Conservation (phyloP, 1,140 invertebrate species). For the Cylas formicarius region DNA sequence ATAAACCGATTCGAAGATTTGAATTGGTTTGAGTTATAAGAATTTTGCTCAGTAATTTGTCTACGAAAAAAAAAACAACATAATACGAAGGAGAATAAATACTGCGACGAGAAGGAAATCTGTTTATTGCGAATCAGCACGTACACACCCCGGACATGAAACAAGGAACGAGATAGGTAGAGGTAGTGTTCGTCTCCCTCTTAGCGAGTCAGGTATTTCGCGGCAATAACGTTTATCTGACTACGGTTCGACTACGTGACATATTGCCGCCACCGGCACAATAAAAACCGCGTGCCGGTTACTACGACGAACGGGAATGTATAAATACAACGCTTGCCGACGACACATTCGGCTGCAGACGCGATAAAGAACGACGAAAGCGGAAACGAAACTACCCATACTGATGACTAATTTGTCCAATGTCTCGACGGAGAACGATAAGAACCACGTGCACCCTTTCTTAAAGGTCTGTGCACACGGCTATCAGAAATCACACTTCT, state of each 20-base stretch:
- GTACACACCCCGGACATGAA: no score
- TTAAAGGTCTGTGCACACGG: no score
- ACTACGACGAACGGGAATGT: conserved; percentile 4
- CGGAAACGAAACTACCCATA: conserved; percentile 18
- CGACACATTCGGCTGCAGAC: conserved; percentile 3
- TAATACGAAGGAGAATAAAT: no score
- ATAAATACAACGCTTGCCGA: conserved; percentile 1
- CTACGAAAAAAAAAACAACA: no score
- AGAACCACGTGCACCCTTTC: conserved; percentile 21
- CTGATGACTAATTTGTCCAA: conserved; percentile 25
- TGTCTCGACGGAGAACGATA: conserved; percentile 21
- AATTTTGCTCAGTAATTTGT: no score
- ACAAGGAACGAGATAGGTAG: conserved; percentile 14
- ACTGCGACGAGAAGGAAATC: no score
- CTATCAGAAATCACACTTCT: no score
- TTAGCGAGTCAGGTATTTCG: conserved; percentile 21
- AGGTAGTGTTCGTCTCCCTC: conserved; percentile 10
- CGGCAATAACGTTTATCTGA: conserved; percentile 26
- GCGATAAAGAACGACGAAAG: conserved; percentile 12
- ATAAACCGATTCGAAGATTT: no score
- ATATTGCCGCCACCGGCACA: conserved; percentile 21
- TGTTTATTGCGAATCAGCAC: no score
- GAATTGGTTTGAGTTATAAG: no score
- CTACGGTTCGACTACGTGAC: conserved; percentile 24
- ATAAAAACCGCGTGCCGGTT: conserved; percentile 15